phyloP scores from a whole-genome alignment of 2,888 invertebrate genomes.

The Pollenia amentaria region DNA sequence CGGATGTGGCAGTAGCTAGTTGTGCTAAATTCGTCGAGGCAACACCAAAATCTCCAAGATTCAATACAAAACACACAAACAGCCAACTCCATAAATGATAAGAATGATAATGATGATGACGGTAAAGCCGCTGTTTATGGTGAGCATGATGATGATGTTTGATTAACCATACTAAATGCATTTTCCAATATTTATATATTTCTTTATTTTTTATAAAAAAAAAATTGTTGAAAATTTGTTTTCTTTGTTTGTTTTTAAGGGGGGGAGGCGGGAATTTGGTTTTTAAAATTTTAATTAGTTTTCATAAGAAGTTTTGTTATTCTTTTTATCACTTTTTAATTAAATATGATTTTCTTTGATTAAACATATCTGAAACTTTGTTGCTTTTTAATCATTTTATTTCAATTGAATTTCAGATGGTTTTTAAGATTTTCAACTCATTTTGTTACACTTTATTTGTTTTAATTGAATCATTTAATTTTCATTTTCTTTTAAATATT shows the following conservation, averaged over 20 bases:
- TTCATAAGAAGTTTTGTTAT: conserved; percentile 42
- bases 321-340: not conserved
- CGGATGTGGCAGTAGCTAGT: conserved; percentile 68
- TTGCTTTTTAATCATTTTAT: not conserved
- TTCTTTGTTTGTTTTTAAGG: not conserved
- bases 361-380: not conserved
- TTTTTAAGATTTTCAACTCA: conserved; percentile 18
- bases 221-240: not conserved
- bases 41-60: conserved; percentile 73
- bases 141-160: conserved; percentile 45
- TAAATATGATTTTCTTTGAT: conserved; percentile 8
- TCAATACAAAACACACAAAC: conserved; percentile 26
- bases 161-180: conserved; percentile 39
- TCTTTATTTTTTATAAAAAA: not conserved
- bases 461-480: not conserved
- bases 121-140: not conserved
- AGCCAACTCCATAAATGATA: conserved; percentile 46
- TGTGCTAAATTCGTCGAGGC: conserved; percentile 67
- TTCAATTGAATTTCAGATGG: not conserved
- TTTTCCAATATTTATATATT: conserved; percentile 54
- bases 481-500: not conserved
- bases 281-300: conserved; percentile 20
- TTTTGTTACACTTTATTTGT: not conserved
- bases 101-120: conserved; percentile 6
- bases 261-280: conserved; percentile 37